A percentile compares a stretch with the other conserved stretches of the same genome.
Evolutionary conservation across 1,140 invertebrate species (phyloP).

Genomic region (Condylostylus longicornis): DNA sequence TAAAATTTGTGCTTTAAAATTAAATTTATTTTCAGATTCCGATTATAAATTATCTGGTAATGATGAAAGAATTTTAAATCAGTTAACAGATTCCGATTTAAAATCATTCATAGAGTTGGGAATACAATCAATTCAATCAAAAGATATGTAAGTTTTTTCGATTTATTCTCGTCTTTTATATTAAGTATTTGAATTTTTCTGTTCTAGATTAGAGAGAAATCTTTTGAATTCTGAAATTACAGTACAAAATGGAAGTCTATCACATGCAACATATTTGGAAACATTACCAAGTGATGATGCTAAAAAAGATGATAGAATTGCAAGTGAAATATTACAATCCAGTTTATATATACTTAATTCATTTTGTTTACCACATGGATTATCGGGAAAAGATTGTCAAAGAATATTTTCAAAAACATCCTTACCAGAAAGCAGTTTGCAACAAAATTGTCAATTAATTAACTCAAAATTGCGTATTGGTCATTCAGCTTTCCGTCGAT

Average conservation of each 20-base stretch:
- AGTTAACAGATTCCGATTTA: not conserved
- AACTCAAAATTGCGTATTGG: slow-evolving; percentile 10
- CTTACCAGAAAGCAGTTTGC: slow-evolving; percentile 13
- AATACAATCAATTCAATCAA: not conserved
- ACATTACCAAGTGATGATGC: slow-evolving; percentile 19
- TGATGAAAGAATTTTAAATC: too few species aligned
- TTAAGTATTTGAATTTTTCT: not conserved
- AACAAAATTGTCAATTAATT: slow-evolving; percentile 12
- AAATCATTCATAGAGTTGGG: not conserved
- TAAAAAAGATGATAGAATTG: slow-evolving; percentile 18
- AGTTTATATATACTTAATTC: slow-evolving; percentile 19
- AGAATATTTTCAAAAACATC: slow-evolving; percentile 12
- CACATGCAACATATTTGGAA: slow-evolving; percentile 21
- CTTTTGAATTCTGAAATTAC: slow-evolving; percentile 16
- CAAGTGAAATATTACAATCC: slow-evolving; percentile 21
- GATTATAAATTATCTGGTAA: too few species aligned
- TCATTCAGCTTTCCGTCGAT: slow-evolving; percentile 19
- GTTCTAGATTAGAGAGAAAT: slow-evolving; percentile 19
- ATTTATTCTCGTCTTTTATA: not conserved
- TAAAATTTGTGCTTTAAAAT: too few species aligned
- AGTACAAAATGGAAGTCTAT: slow-evolving; percentile 23
- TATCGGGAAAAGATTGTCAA: slow-evolving; percentile 14
- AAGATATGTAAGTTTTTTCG: not conserved
- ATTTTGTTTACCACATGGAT: slow-evolving; percentile 13
- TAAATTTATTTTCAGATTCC: too few species aligned